Conservation (phyloP, 2,888 invertebrate genomes). For the Thyatira batis region DNA sequence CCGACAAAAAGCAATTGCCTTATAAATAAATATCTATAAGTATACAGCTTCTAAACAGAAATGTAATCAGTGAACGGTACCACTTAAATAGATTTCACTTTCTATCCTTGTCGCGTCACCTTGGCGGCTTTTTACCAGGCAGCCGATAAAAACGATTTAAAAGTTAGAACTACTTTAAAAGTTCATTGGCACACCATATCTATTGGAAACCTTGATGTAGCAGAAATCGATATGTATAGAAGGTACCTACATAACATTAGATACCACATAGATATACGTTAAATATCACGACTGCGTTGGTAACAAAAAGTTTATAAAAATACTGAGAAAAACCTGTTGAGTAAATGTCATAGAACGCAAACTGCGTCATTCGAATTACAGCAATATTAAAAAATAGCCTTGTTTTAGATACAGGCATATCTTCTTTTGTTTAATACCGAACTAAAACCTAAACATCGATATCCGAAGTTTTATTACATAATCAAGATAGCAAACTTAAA, state of each 20-base stretch:
- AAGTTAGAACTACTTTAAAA: conserved; percentile 4
- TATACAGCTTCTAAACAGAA: conserved; percentile 27
- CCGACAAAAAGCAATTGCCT: conserved; percentile 40
- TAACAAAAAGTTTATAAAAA: too few species aligned
- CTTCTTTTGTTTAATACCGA: too few species aligned
- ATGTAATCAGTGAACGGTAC: conserved; percentile 61
- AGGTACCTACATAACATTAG: too few species aligned
- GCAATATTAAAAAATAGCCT: background rate
- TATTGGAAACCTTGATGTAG: background rate
- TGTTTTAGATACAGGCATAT: too few species aligned
- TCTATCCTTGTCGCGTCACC: conserved; percentile 63
- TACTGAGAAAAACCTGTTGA: background rate
- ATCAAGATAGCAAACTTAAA: too few species aligned
- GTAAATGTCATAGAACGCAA: background rate
- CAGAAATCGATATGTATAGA: too few species aligned
- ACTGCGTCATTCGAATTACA: background rate
- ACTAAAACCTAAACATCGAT: too few species aligned
- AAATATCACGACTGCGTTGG: too few species aligned
- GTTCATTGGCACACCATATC: background rate
- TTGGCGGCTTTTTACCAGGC: conserved; percentile 42
- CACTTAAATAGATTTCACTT: conserved; percentile 70
- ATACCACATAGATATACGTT: background rate
- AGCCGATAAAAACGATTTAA: conserved; percentile 5
- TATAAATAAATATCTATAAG: conserved; percentile 32
- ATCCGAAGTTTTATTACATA: too few species aligned